Evolutionary conservation across 2,888 invertebrate species (phyloP).

Genomic region (Agonopterix heracliana): DNA sequence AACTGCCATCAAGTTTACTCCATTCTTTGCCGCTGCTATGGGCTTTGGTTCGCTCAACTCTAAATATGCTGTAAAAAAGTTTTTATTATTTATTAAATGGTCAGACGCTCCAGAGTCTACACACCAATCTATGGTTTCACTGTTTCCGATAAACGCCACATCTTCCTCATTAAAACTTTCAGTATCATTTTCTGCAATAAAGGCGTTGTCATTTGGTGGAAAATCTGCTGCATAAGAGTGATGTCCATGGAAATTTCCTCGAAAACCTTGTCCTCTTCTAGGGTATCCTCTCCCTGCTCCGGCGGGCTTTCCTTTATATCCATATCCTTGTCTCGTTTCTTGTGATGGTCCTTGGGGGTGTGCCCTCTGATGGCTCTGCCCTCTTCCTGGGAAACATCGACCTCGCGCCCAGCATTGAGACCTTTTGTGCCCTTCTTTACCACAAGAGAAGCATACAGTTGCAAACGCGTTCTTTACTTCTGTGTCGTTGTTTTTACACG

Average conservation of each 20-base stretch:
- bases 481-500: neutral
- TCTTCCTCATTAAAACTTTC: neutral
- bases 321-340: neutral
- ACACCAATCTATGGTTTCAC: neutral
- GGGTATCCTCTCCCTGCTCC: no score
- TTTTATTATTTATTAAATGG: slow-evolving; percentile 6
- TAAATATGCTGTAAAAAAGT: slow-evolving; percentile 1
- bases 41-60: neutral
- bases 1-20: neutral
- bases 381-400: no score
- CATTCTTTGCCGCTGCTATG: slow-evolving; percentile 4
- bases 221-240: no score
- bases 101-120: slow-evolving; percentile 8
- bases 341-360: no score
- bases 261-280: neutral
- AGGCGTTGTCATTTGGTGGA: neutral
- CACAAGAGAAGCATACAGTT: neutral
- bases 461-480: neutral
- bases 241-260: neutral
- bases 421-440: slow-evolving; percentile 3
- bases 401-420: slow-evolving; percentile 6
- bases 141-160: no score
- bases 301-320: no score
- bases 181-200: neutral
- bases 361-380: no score